Base-by-base conservation (phyloP, 2,888 invertebrate genomes). In the Noctua pronuba region DNA sequence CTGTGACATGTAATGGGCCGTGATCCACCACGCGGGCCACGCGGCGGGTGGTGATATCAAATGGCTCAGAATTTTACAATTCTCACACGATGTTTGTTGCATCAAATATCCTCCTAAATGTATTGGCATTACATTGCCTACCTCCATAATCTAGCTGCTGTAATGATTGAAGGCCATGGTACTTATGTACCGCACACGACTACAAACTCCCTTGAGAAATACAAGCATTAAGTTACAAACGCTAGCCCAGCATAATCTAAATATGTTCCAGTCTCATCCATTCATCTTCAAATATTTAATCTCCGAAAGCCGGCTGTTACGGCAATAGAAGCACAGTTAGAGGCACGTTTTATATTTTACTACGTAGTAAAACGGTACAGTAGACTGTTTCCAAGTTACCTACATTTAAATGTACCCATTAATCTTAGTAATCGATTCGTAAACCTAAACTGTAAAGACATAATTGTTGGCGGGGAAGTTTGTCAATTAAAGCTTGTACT, bases 271-370 rank as follows among this genome's bases (percentile, higher is more conserved):
- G 28, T 64, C 41, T 68, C 8, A 10, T 46, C 38, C 44, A 69
- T 76, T 58, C 41, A 69, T 55, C 49, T 52, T 44, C 41, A 82
- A 80, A 77, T 49, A 64, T 82, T 68, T 76, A 58, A 82, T 82
- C 28, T 82, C 13, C 21, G 16, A 0, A 64, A 82, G 35, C 68
- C 64, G 41, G 62, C 77, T 69, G 77, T 64, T 58, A 58, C 64
- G 28, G 64, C 69, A 77, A 82, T 80, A 55, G 24, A 77, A 77
- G 24, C 13, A 35, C n/a, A 35, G 46, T 68, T 64, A 52, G 21
- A 41, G 18, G 16, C 35, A 77, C 46, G 31, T 58, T 64, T 76
- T n/a, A 77, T 24, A 77, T 31, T 82, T 77, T 64, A 77, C 46
- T 31, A 41, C 8, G 35, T 13, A 31, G 6, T 82, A 24, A 82